phyloP scores from a whole-genome alignment of 2,888 invertebrate genomes.

The Lampropteryx suffumata region DNA sequence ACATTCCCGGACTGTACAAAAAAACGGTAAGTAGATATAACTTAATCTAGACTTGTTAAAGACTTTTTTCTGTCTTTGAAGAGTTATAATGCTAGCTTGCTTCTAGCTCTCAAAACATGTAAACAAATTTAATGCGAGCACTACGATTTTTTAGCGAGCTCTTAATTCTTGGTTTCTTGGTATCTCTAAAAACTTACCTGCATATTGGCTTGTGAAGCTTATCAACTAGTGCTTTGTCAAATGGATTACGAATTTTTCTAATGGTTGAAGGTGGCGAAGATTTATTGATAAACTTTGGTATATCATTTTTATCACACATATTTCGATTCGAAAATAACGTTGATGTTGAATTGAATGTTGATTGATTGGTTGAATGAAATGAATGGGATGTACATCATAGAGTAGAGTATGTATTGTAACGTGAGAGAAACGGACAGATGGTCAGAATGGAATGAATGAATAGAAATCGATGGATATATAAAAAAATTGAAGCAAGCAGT shows the following conservation, averaged over 20 bases:
- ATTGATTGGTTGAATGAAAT: not conserved
- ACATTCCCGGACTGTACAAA: constrained; percentile 72
- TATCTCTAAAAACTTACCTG: constrained; percentile 71
- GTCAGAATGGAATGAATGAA: no score
- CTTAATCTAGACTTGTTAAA: no score
- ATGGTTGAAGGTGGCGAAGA: constrained; percentile 67
- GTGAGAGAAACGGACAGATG: no score
- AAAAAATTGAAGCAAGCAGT: no score
- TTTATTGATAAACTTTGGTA: constrained; percentile 56
- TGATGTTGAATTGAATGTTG: constrained; percentile 34
- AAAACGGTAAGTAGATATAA: not conserved
- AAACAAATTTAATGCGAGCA: not conserved
- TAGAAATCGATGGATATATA: no score
- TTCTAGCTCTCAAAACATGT: no score
- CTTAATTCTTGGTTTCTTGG: no score
- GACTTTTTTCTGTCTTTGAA: no score
- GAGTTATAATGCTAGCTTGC: no score
- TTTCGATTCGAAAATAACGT: constrained; percentile 67
- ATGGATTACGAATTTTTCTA: constrained; percentile 85
- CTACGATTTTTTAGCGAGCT: no score
- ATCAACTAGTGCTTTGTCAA: constrained; percentile 85
- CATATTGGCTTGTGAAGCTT: constrained; percentile 86
- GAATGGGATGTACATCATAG: no score
- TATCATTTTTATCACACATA: constrained; percentile 71
- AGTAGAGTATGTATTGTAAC: no score